These are phyloP conservation scores for Hystrix cristata DNA, from an alignment of 2,113 vertebrate genomes.

Conservation along the genomic window DNA sequence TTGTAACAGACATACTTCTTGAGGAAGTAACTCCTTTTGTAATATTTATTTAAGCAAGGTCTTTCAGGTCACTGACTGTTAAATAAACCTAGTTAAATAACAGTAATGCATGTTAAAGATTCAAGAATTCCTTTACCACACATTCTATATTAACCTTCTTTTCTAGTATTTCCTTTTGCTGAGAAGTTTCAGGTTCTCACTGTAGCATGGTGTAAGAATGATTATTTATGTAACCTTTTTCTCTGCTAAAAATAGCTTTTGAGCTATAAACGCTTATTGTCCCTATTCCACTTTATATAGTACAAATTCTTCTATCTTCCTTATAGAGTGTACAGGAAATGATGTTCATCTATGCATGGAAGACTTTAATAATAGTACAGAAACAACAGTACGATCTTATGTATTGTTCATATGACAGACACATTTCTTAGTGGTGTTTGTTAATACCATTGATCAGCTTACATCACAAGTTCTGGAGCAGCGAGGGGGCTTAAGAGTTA, in stretches of 20 bases:
- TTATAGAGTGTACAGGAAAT: conserved; percentile 29
- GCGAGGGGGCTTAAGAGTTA: background rate
- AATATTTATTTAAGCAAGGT: conserved; percentile 69
- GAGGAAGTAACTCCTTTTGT: conserved; percentile 74
- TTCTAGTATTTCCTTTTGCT: background rate
- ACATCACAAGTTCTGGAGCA: background rate
- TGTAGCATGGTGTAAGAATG: background rate
- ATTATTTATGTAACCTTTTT: conserved; percentile 42
- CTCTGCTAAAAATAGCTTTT: background rate
- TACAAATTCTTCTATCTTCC: conserved; percentile 20
- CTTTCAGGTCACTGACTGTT: conserved; percentile 75
- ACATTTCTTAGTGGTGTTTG: background rate
- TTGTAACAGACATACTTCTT: conserved; percentile 63
- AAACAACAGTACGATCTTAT: background rate
- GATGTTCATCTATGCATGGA: background rate
- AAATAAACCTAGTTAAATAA: conserved; percentile 68
- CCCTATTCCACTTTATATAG: background rate
- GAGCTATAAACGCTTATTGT: background rate
- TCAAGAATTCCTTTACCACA: conserved; percentile 58
- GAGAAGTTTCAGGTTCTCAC: conserved; percentile 38
- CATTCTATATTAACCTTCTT: conserved; percentile 23
- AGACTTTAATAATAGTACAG: background rate
- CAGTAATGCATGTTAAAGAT: conserved; percentile 40
- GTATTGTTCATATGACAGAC: background rate
- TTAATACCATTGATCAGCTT: background rate